Percentiles rank a stretch among this genome's conserved stretches.
phyloP scores from a whole-genome alignment of 1,140 invertebrate species.

The Brachionus plicatilis region DNA sequence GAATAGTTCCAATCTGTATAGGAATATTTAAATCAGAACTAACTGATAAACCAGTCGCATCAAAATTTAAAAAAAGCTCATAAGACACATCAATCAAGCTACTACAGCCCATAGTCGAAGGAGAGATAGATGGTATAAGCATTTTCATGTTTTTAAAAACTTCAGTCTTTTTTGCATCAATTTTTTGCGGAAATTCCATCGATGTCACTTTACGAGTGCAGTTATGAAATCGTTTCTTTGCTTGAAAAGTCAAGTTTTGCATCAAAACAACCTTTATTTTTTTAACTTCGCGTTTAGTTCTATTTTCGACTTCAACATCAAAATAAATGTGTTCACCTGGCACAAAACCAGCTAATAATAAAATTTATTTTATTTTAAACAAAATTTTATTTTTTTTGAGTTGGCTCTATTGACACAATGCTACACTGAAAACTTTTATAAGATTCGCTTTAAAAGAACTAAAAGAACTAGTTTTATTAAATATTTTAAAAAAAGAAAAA shows the following conservation, averaged over 20 bases:
- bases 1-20: conserved; percentile 12
- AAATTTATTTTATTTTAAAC: neutral
- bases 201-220: neutral
- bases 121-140: neutral
- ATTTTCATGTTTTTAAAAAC: neutral
- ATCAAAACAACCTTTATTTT: neutral
- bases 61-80: conserved; percentile 22
- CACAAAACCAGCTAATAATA: neutral
- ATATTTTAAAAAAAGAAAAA: too few relatives aligned
- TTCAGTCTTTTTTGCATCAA: neutral
- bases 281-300: neutral
- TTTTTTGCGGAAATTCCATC: neutral
- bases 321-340: neutral
- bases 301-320: neutral
- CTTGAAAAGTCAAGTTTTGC: neutral
- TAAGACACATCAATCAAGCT: conserved; percentile 2
- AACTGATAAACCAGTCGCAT: neutral
- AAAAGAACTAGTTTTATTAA: too few relatives aligned
- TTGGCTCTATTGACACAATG: too few relatives aligned
- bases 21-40: conserved; percentile 14
- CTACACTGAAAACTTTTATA: too few relatives aligned
- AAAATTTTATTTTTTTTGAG: neutral
- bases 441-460: too few relatives aligned
- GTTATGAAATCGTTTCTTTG: neutral
- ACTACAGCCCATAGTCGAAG: neutral